Percentiles rank a stretch among this genome's conserved stretches.
Conservation (phyloP, 2,888 invertebrate species). For the Actias luna region DNA sequence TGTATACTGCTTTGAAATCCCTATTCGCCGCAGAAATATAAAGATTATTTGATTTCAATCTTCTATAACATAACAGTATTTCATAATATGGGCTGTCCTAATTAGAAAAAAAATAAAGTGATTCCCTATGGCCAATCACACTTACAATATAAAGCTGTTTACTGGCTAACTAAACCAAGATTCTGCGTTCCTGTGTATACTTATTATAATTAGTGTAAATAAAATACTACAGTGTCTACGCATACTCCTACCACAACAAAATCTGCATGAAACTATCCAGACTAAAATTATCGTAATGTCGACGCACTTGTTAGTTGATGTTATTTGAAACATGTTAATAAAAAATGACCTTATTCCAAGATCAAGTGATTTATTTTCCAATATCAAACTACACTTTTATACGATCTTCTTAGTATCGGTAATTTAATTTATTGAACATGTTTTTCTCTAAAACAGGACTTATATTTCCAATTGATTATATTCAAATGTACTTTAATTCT, state of each 20-base stretch:
- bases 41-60: no score
- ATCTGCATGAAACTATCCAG: constrained; percentile 76
- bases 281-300: constrained; percentile 75
- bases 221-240: constrained; percentile 59
- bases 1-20: no score
- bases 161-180: no score
- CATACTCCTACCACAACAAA: constrained; percentile 79
- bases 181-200: constrained; percentile 54
- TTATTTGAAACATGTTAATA: constrained; percentile 52
- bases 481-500: constrained; percentile 33
- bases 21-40: no score
- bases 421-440: constrained; percentile 60
- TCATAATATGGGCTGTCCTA: no score
- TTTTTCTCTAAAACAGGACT: constrained; percentile 25
- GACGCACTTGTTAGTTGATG: constrained; percentile 60
- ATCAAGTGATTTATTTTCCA: constrained; percentile 33
- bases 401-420: constrained; percentile 50
- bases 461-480: constrained; percentile 9
- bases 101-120: no score
- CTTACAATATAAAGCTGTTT: no score
- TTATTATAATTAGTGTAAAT: constrained; percentile 50
- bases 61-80: no score
- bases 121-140: no score
- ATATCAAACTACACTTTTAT: constrained; percentile 24
- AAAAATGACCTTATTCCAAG: constrained; percentile 35